phyloP scores from a whole-genome alignment of 2,113 vertebrate species.

The Apistogramma diplotaenia region DNA sequence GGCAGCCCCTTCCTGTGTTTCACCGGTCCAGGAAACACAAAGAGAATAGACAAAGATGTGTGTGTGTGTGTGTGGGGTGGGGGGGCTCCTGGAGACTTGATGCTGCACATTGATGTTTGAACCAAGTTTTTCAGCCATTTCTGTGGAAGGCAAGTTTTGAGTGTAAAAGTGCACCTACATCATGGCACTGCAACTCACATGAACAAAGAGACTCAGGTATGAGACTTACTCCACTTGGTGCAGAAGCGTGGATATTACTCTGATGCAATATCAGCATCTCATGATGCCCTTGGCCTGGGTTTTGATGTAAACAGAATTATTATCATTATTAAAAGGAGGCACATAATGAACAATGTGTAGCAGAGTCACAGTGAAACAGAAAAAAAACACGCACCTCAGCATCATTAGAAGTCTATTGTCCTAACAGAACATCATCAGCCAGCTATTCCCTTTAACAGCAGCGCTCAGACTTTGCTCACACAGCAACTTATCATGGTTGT shows the following conservation, averaged over 20 bases:
- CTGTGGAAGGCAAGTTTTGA: constrained; percentile 43
- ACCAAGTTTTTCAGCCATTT: constrained; percentile 32
- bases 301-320: constrained; percentile 26
- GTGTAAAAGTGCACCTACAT: constrained; percentile 39
- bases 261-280: constrained; percentile 4
- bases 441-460: constrained; percentile 3
- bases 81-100: constrained; percentile 25
- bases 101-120: constrained; percentile 40
- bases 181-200: constrained; percentile 16
- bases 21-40: constrained; percentile 35
- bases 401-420: constrained; percentile 27
- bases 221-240: constrained; percentile 1
- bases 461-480: constrained; percentile 3
- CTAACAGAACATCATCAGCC: neutral
- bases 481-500: constrained; percentile 39
- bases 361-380: constrained; percentile 7
- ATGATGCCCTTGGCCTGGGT: neutral
- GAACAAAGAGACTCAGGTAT: constrained; percentile 58
- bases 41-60: constrained; percentile 53
- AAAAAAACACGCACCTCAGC: constrained; percentile 16
- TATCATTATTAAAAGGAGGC: neutral
- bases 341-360: neutral
- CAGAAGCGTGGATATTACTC: neutral
- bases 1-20: constrained; percentile 18
- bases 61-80: too few relatives aligned